Conservation (phyloP, 2,113 vertebrate species). For the Thalassarche chlororhynchos region DNA sequence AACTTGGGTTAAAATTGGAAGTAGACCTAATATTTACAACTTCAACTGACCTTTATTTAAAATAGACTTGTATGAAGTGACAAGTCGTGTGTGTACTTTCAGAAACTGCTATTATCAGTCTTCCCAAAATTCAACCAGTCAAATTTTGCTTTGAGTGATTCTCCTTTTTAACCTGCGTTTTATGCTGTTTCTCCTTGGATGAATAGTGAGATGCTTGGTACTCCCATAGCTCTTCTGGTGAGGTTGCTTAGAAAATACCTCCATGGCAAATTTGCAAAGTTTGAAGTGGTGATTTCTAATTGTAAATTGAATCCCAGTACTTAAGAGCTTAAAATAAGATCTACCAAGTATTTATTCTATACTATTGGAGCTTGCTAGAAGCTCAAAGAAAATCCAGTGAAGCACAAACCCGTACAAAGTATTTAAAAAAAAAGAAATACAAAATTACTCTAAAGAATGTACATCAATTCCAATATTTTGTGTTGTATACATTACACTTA, state of each 20-base stretch:
- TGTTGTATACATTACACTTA: not conserved
- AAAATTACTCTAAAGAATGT: not conserved
- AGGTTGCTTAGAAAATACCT: not conserved
- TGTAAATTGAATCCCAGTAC: not conserved
- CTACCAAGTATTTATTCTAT: not conserved
- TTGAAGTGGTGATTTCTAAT: slow-evolving; percentile 1
- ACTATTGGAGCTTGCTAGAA: not conserved
- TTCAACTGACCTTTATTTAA: not conserved
- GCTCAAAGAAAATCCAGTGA: not conserved
- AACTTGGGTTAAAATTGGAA: not conserved
- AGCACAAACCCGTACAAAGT: not conserved
- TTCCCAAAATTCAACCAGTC: not conserved
- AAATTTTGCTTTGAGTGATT: not conserved
- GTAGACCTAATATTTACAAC: not conserved
- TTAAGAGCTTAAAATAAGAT: not conserved
- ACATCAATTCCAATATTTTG: not conserved
- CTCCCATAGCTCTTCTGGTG: not conserved
- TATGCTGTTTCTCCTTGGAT: not conserved
- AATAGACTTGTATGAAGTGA: not conserved
- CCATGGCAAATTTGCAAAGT: not conserved
- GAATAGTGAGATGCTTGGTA: not conserved
- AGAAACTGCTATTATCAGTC: not conserved
- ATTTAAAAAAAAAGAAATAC: not conserved
- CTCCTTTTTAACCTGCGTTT: not conserved
- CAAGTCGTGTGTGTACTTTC: not conserved